A percentile compares a stretch with the other conserved stretches of the same genome.
Conservation (phyloP, 2,888 invertebrate genomes). For the Thecophora atra region DNA sequence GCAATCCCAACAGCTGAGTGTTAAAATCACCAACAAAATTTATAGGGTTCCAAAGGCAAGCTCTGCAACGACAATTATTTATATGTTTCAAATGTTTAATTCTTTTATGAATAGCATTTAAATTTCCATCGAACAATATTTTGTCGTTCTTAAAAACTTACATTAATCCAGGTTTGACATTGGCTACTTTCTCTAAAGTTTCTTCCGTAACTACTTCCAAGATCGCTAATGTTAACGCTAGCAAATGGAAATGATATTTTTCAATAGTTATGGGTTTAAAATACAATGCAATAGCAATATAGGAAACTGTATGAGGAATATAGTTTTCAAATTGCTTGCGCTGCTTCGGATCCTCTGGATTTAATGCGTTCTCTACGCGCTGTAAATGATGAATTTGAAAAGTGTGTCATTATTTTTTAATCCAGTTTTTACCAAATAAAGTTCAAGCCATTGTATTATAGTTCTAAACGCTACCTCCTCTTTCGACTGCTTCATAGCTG, state of each 20-base stretch:
- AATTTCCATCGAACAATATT: too few relatives aligned
- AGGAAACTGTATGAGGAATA: constrained; percentile 47
- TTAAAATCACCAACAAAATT: constrained; percentile 50
- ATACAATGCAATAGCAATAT: constrained; percentile 49
- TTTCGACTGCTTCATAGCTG: constrained; percentile 9
- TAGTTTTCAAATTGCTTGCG: constrained; percentile 44
- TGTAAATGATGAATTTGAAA: constrained; percentile 34
- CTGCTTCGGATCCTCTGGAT: constrained; percentile 38
- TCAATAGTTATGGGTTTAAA: constrained; percentile 42
- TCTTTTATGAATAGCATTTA: too few relatives aligned
- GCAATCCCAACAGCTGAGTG: constrained; percentile 47
- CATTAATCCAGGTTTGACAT: constrained; percentile 46
- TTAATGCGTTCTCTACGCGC: constrained; percentile 41
- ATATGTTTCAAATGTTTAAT: too few relatives aligned
- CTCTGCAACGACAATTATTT: constrained; percentile 42
- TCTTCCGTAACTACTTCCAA: constrained; percentile 40
- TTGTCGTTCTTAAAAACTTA: constrained; percentile 32
- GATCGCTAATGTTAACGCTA: constrained; percentile 46
- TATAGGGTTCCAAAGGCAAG: constrained; percentile 50
- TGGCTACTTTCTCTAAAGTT: constrained; percentile 40
- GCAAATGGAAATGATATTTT: constrained; percentile 47
- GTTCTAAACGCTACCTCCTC: constrained; percentile 29
- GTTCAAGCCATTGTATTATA: constrained; percentile 39
- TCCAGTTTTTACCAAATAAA: constrained; percentile 41
- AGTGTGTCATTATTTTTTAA: neutral